Evolutionary conservation across 2,888 invertebrate species (phyloP).

Genomic region (Chloroclysta siterata): DNA sequence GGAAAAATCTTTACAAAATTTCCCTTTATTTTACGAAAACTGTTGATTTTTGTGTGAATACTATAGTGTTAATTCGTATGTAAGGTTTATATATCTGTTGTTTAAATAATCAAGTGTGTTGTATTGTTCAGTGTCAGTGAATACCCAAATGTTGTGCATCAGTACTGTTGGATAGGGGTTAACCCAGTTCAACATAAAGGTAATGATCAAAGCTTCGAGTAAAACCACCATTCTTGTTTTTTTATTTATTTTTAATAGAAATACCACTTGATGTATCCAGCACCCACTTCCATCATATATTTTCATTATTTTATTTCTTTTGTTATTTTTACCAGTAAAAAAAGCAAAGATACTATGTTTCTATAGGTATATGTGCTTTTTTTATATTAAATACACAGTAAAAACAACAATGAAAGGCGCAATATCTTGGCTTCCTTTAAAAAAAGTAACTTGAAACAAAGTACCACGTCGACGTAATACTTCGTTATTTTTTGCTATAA

Average conservation of each 20-base stretch:
- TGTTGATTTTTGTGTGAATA: conserved; percentile 61
- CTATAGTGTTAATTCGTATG: conserved; percentile 51
- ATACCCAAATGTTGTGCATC: conserved; percentile 66
- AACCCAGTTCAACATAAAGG: conserved; percentile 60
- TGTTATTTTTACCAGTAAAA: no score
- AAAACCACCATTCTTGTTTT: neutral
- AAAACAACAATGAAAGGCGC: no score
- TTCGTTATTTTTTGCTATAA: no score
- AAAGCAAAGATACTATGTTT: no score
- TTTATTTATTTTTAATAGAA: neutral
- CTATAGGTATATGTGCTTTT: no score
- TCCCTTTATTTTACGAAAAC: conserved; percentile 56
- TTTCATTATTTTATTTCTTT: no score
- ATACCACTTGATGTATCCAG: no score
- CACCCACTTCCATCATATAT: no score
- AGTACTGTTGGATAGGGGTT: conserved; percentile 49
- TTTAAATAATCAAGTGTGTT: conserved; percentile 51
- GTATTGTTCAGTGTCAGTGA: conserved; percentile 67
- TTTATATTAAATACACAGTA: no score
- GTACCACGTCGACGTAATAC: no score
- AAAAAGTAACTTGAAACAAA: no score
- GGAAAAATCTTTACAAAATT: conserved; percentile 76
- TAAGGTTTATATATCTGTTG: conserved; percentile 41
- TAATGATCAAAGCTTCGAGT: conserved; percentile 44
- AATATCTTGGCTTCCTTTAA: no score